Percentiles rank a stretch among this genome's conserved stretches.
Evolutionary conservation across 2,113 vertebrate genomes (phyloP).

Genomic region (Poeciliopsis prolifica): DNA sequence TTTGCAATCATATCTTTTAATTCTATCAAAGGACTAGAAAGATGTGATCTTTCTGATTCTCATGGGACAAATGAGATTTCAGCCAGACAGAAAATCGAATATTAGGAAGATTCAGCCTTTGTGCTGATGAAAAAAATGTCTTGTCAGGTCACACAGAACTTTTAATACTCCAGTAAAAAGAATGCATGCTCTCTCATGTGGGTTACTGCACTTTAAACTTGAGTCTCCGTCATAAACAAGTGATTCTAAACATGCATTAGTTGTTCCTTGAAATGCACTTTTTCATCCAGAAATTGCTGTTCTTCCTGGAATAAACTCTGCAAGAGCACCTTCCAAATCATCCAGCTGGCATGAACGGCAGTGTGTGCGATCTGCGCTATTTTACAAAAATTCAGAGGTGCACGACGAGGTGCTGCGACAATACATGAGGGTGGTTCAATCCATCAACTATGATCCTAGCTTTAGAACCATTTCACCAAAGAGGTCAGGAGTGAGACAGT

Average conservation of each 20-base stretch:
- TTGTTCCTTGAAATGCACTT: background rate
- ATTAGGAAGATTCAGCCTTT: slow-evolving; percentile 18
- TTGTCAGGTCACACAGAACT: slow-evolving; percentile 30
- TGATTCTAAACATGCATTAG: background rate
- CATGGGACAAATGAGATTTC: slow-evolving; percentile 26
- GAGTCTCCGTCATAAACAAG: background rate
- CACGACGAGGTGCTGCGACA: too few species aligned
- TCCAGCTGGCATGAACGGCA: too few species aligned
- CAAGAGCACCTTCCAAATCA: background rate
- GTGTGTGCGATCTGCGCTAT: too few species aligned
- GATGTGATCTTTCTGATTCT: slow-evolving; percentile 46
- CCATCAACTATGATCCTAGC: too few species aligned
- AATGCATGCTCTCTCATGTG: background rate
- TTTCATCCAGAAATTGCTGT: background rate
- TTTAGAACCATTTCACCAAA: too few species aligned
- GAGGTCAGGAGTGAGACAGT: too few species aligned
- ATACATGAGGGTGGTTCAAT: too few species aligned
- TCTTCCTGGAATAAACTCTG: background rate
- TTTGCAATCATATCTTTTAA: slow-evolving; percentile 43
- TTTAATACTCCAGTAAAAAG: slow-evolving; percentile 3
- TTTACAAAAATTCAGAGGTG: too few species aligned
- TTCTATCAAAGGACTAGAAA: slow-evolving; percentile 45
- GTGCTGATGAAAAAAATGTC: slow-evolving; percentile 18
- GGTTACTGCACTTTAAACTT: background rate
- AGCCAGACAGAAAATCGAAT: slow-evolving; percentile 36